A percentile compares a stretch with the other conserved stretches of the same genome.
These are phyloP conservation scores for Tragelaphus imberbis DNA, from an alignment of 2,113 vertebrate species.

Conservation along the genomic window DNA sequence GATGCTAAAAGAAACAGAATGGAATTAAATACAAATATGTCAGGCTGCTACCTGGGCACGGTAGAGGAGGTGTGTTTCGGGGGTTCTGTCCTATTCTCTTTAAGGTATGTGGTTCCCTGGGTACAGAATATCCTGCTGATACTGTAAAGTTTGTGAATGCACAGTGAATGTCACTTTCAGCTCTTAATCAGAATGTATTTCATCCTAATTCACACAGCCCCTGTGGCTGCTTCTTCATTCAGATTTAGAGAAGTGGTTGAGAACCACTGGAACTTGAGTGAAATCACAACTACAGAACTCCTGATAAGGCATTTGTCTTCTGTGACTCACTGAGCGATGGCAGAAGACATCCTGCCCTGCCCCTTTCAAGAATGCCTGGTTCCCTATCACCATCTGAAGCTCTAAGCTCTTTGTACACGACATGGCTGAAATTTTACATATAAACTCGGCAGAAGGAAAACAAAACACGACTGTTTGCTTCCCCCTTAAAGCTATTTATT, in stretches of 20 bases:
- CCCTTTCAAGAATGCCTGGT: slow-evolving; percentile 76
- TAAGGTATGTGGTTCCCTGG: accelerated
- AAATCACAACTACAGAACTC: slow-evolving; percentile 73
- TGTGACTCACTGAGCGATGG: slow-evolving; percentile 61
- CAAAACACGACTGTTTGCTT: slow-evolving; percentile 44
- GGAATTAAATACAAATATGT: slow-evolving; percentile 28
- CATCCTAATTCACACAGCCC: slow-evolving; percentile 36
- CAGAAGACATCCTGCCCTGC: slow-evolving; percentile 78
- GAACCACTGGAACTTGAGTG: slow-evolving; percentile 57
- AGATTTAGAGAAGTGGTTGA: slow-evolving; percentile 72
- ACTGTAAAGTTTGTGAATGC: not conserved
- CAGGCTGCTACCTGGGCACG: not conserved
- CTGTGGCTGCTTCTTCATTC: slow-evolving; percentile 59
- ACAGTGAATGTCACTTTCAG: not conserved
- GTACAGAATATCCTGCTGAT: not conserved
- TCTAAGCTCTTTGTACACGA: slow-evolving; percentile 61
- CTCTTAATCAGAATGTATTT: slow-evolving; percentile 25
- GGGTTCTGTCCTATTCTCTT: accelerated
- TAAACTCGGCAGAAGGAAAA: slow-evolving; percentile 67
- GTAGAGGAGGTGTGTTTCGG: accelerated
- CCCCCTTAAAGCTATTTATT: slow-evolving; percentile 69
- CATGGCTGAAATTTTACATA: slow-evolving; percentile 70
- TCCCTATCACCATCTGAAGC: slow-evolving; percentile 73
- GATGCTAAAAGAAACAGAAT: slow-evolving; percentile 25
- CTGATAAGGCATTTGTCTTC: slow-evolving; percentile 67